Evolutionary conservation across 2,797 vertebrate species (phyloP).

Genomic region (Leontopithecus rosalia): DNA sequence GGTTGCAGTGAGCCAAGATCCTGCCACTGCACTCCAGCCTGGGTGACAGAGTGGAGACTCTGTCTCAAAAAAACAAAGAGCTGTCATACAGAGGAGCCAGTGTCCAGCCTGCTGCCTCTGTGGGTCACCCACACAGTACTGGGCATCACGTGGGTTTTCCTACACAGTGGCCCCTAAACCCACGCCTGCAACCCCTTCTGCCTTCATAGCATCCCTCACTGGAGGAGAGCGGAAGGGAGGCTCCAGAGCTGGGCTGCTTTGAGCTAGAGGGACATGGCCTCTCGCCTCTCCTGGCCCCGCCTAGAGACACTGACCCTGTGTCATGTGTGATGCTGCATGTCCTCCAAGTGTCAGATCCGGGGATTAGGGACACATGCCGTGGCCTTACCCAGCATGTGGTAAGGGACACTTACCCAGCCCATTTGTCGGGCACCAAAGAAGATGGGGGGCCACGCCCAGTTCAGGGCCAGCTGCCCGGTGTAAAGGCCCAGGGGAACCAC

Average conservation of each 20-base stretch:
- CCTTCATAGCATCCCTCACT: not conserved
- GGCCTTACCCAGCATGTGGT: too few relatives aligned
- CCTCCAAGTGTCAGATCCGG: not conserved
- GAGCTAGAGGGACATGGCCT: not conserved
- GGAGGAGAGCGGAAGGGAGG: not conserved
- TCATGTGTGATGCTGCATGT: not conserved
- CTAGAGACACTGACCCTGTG: not conserved
- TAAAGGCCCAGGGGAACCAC: slow-evolving; percentile 87
- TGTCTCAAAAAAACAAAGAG: too few relatives aligned
- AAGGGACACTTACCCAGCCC: slow-evolving; percentile 87
- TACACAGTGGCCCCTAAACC: rapidly evolving
- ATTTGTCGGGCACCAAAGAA: slow-evolving; percentile 86
- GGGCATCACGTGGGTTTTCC: not conserved
- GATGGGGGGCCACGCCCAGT: slow-evolving; percentile 87
- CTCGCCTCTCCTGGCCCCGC: rapidly evolving
- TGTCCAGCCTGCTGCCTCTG: not conserved
- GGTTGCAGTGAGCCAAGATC: too few relatives aligned
- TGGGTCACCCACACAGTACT: not conserved
- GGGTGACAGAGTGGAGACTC: too few relatives aligned
- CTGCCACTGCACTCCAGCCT: too few relatives aligned
- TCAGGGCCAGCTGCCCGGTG: slow-evolving; percentile 85
- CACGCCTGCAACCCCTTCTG: not conserved
- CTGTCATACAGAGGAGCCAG: not conserved
- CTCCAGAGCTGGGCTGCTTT: not conserved
- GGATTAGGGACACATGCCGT: not conserved